Percentiles rank a stretch among this genome's conserved stretches.
Conservation (phyloP, 2,888 invertebrate genomes). For the Oscheius myriophilus region DNA sequence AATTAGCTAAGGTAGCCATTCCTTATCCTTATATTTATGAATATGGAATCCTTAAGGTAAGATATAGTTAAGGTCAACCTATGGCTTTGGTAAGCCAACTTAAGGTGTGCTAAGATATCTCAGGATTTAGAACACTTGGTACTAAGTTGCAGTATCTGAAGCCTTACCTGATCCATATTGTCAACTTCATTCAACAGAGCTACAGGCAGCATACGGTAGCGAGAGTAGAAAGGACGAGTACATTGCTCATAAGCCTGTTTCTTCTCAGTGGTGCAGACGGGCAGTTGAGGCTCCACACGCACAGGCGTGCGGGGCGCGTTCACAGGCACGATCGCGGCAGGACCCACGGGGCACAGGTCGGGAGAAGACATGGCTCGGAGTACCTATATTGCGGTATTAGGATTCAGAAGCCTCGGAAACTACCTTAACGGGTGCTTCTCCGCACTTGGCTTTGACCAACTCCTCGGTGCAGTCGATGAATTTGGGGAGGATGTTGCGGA, state of each 20-base stretch:
- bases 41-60: no score
- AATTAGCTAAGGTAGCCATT: no score
- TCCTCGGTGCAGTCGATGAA: constrained; percentile 66
- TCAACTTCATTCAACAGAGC: constrained; percentile 41
- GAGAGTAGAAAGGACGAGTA: constrained; percentile 41
- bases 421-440: constrained; percentile 55
- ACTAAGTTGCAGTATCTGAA: no score
- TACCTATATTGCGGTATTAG: constrained; percentile 31
- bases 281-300: constrained; percentile 20
- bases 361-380: constrained; percentile 58
- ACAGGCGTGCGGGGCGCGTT: constrained; percentile 22
- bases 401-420: background rate
- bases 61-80: no score
- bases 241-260: constrained; percentile 35
- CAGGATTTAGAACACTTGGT: no score
- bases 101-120: no score
- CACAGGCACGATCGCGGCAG: constrained; percentile 44
- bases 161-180: constrained; percentile 48
- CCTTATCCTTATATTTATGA: no score
- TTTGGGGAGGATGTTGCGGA: constrained; percentile 61
- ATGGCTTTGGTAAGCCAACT: no score
- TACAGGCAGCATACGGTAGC: constrained; percentile 48
- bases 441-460: constrained; percentile 63
- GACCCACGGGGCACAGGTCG: constrained; percentile 51
- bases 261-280: constrained; percentile 35